Evolutionary conservation across 2,888 invertebrate genomes (phyloP), one percentile per base, ranked within the genome.

Genomic region (Callinectes sapidus): DNA sequence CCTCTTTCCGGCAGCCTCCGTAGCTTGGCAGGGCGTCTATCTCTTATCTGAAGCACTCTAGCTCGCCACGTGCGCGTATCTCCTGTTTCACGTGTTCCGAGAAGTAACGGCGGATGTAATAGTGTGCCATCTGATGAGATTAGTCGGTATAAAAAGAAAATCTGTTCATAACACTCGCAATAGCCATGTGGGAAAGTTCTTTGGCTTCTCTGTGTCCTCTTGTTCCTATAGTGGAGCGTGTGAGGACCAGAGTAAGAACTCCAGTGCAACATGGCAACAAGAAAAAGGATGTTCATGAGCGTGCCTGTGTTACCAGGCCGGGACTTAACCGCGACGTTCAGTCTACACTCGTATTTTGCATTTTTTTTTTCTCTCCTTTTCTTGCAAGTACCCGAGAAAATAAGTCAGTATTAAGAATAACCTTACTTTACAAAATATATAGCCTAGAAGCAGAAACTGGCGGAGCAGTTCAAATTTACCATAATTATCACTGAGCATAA

Each of bases 1-100:
- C 81, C 81, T 81, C 81, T 81, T 81, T 81, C 81, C 81, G 81
- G 35, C 81, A 81, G 81, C 81, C 81, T 81, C 81, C 81, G 35
- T 81, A 81, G n/a, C 81, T 81, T 35, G 71, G 71, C 71, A 28
- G 71, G 81, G 35, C 81, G 81, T 81, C 3, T 81, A 81, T 35
- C 81, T 81, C 5, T 2, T 35, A 81, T 81, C 81, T 81, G 18
- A n/a, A 35, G 35, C 81, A 81, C 81, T 77, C 71, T 81, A 81
- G 6, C 35, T 6, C 2, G 35, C 16, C 32, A 81, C 3, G 81
- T 16, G 35, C 32, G 14, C n/a, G 13, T 81, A 32, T 81, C 18
- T 32, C 35, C 14, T 35, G 14, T 81, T 81, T 35, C 18, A 13
- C 81, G 35, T 35, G 16, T 81, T 81, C 35, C 81, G 6, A 35